Evolutionary conservation across 2,888 invertebrate genomes (phyloP), one percentile per base, ranked within the genome.

Genomic region (Lepidochitona cinerea): DNA sequence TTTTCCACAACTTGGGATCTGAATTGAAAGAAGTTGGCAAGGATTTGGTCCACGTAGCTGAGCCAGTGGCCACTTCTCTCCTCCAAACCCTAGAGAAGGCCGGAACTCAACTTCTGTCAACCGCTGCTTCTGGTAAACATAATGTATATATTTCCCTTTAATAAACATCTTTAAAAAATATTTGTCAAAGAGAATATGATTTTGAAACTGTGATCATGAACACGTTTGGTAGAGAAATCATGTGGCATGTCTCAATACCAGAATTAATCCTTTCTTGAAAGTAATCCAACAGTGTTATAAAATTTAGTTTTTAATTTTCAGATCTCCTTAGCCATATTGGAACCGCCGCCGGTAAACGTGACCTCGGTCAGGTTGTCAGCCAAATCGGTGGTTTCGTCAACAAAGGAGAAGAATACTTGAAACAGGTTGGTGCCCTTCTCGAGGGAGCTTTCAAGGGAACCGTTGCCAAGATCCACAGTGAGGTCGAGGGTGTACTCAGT

Each of bases 21-120:
- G 59, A 59, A 26, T 32, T 59, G 1, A 32, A 32, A 29, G 59
- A 18, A 14, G 59, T 59, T 9, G 59, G 59, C 14, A 59, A 59
- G 29, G 59, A 59, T 59, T 32, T 59, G 23, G 4, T 59, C 59
- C 59, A 59, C 9, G 59, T 59, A 14, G 59, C 32, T 29, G 59
- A 59, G 32, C 59, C 59, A 59, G 59, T 59, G 59, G 59, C 59
- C 59, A 59, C 18, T 4, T 59, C 59, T 59, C 59, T 59, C 59
- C 32, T 59, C 29, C 23, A 23, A 26, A 59, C 59, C 32, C 26
- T 59, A 32, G 59, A 59, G 59, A 59, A 59, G 32, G 59, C 59
- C 26, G 59, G 59, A 18, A 59, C 59, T 14, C 59, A 59, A 29
- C 59, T 59, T 32, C 32, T 59, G 59, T 29, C 59, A 23, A 59